Evolutionary conservation across 2,888 invertebrate species (phyloP).

Genomic region (Campaea margaritaria): DNA sequence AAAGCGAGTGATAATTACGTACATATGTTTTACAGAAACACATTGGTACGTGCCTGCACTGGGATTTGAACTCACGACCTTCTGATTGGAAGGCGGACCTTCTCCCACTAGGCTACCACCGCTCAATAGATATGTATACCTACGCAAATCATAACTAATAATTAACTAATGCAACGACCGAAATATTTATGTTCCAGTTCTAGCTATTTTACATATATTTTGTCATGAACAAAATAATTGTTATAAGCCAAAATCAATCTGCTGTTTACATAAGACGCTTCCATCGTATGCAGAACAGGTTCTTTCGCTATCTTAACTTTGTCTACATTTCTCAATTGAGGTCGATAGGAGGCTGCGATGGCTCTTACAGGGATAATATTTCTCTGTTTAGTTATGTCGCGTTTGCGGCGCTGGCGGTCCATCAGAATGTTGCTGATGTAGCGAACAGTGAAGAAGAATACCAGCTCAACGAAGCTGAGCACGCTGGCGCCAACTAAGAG

Average conservation of each 20-base stretch:
- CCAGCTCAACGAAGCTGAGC: slow-evolving; percentile 87
- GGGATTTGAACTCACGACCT: no score
- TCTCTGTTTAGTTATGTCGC: background rate
- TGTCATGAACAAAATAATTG: slow-evolving; percentile 1
- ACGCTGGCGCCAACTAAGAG: slow-evolving; percentile 88
- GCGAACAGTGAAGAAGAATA: slow-evolving; percentile 86
- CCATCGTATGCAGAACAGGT: no score
- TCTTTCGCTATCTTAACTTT: no score
- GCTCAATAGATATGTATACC: no score
- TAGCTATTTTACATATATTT: slow-evolving; percentile 1
- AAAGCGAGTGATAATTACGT: no score
- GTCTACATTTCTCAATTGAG: no score
- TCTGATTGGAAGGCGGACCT: no score
- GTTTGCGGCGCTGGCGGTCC: slow-evolving; percentile 51
- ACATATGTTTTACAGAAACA: no score
- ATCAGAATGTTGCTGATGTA: slow-evolving; percentile 71
- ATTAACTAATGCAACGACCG: background rate
- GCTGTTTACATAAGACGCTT: slow-evolving; percentile 2
- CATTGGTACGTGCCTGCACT: no score
- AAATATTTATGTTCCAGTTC: background rate
- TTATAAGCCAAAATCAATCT: slow-evolving; percentile 12
- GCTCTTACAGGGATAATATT: background rate
- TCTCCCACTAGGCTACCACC: no score
- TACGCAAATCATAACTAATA: no score
- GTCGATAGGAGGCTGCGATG: no score